Evolutionary conservation across 2,113 vertebrate species (phyloP), one percentile per base, ranked within the genome.

Genomic region (Apteryx mantelli): DNA sequence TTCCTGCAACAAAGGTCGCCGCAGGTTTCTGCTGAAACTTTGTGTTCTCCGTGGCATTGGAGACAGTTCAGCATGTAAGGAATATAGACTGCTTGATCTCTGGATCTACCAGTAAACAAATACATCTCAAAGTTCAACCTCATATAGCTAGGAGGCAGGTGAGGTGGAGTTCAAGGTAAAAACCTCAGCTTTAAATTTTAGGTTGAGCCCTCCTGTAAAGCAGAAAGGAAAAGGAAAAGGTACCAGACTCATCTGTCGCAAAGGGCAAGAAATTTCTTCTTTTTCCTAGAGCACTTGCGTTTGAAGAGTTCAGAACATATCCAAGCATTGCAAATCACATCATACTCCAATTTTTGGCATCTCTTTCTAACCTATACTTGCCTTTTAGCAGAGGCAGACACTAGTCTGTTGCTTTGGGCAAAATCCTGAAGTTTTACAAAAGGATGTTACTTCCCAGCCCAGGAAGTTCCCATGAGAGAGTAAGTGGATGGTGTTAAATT

Each of bases 1-100:
- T 89, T 77, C 64, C 75, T 95, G 50, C 79, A 86, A 71, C 36
- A 78, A 66, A 97, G 87, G 87, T 91, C 79, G 52, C 71, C 42
- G 52, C 53, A 95, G 68, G 64, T 97, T 94, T 95, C 76, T 90
- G 78, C 38, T 78, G 18, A 93, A 71, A 65, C 19, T 22, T 70
- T 42, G 46, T 71, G 34, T 94, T 34, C 71, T 86, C 46, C 52
- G 6, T 80, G 70, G 71, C 25, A 25, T 20, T 65, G 58, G 74
- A 65, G 48, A 68, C 82, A 48, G 0, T 5, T 82, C 56, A 44
- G 79, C 61, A 36, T 73, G 4, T 58, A 52, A 87, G 53, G 15
- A 69, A 13, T 79, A 19, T 55, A 74, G 40, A 48, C 91, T 55
- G 70, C 73, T 65, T 68, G 70, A 2, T 92, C 26, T 93, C 86